phyloP scores from a whole-genome alignment of 2,888 invertebrate species.

The Pseudolycoriella hygida region DNA sequence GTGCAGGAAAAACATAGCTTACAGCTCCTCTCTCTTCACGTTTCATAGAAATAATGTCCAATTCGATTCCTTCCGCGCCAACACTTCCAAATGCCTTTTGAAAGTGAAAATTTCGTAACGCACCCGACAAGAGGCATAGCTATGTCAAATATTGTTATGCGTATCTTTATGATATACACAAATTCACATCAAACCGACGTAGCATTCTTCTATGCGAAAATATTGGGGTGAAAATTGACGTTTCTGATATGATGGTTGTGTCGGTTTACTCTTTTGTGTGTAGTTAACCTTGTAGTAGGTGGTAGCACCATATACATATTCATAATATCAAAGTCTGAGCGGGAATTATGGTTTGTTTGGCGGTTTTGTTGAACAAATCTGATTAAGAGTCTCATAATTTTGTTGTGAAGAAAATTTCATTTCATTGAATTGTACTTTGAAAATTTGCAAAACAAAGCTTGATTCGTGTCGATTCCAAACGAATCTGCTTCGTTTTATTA shows the following conservation, averaged over 20 bases:
- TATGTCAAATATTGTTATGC: conserved; percentile 2
- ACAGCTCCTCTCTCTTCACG: background rate
- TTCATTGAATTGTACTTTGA: no score
- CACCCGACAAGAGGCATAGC: background rate
- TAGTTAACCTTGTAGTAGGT: no score
- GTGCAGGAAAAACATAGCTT: background rate
- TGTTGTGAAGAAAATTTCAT: no score
- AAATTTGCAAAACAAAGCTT: no score
- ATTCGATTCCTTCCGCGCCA: conserved; percentile 29
- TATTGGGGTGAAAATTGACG: no score
- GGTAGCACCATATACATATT: background rate
- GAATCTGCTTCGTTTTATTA: no score
- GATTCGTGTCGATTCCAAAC: no score
- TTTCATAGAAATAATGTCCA: conserved; percentile 16
- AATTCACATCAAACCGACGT: no score
- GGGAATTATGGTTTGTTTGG: conserved; percentile 5
- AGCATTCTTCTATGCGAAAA: no score
- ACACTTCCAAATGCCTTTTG: conserved; percentile 17
- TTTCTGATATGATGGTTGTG: no score
- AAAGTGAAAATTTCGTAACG: conserved; percentile 1
- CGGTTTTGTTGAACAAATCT: conserved; percentile 7
- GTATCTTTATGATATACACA: background rate
- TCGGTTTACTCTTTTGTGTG: no score
- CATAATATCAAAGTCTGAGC: background rate
- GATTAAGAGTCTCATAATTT: conserved; percentile 5